A percentile compares a stretch with the other conserved stretches of the same genome.
These are phyloP conservation scores for Hoplostethus atlanticus DNA, from an alignment of 2,797 vertebrate genomes.

Conservation along the genomic window DNA sequence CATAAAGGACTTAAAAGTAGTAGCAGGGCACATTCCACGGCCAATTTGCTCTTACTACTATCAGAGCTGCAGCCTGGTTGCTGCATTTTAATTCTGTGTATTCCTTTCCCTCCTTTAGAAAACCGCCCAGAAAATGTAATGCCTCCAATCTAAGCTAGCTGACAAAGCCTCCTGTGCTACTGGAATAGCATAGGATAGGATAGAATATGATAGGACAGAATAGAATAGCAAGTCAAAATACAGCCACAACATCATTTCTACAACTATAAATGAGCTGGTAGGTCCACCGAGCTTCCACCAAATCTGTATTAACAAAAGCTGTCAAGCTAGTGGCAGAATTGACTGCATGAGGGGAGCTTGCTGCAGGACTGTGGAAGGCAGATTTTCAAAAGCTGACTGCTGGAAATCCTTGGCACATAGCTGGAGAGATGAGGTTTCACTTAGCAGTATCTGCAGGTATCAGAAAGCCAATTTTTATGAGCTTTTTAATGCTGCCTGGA, in stretches of 20 bases:
- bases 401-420: conserved; percentile 47
- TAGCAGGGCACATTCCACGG: conserved; percentile 34
- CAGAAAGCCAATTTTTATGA: conserved; percentile 32
- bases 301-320: conserved; percentile 37
- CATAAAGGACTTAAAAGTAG: conserved; percentile 55
- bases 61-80: conserved; percentile 25
- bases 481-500: too few relatives aligned
- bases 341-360: conserved; percentile 23
- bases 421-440: conserved; percentile 68
- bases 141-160: background rate
- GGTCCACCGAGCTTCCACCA: conserved; percentile 1
- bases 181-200: conserved; percentile 3
- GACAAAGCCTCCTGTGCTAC: background rate
- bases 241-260: background rate
- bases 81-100: conserved; percentile 12
- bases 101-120: conserved; percentile 13
- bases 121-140: conserved; percentile 6
- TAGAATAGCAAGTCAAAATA: background rate
- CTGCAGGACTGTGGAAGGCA: conserved; percentile 26
- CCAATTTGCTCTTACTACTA: conserved; percentile 39
- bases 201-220: conserved; percentile 6
- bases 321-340: conserved; percentile 34
- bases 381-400: conserved; percentile 56
- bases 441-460: conserved; percentile 49
- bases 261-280: conserved; percentile 15